Base-by-base conservation (phyloP, 2,113 vertebrate genomes). In the Anguilla rostrata region DNA sequence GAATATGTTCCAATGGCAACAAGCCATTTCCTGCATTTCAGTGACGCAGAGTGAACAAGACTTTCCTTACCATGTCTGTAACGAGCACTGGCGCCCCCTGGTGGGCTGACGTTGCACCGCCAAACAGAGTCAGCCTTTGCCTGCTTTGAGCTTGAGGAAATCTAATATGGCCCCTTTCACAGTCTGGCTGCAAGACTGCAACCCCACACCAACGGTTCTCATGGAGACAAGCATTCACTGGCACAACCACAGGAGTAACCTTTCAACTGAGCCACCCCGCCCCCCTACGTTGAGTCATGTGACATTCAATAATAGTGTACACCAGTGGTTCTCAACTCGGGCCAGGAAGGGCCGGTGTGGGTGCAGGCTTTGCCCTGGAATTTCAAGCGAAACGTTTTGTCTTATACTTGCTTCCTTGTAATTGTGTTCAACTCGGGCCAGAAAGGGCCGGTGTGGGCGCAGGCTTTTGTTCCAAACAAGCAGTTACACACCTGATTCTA, bases 151-250 rank as follows among this genome's bases (percentile, higher is more conserved):
- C 78, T 40, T 41, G 34, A 46, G 75, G 34, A 80, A 22, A 85
- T 78, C 40, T 14, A 56, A 46, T 71, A 63, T 53, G 16, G 53
- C 83, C 81, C 53, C 78, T 40, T 63, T 39, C 18, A 40, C 41
- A 39, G 66, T 71, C 46, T 39, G 82, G 40, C 41, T 34, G n/a
- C 34, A 12, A 39, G 66, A 34, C 46, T 78, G 89, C 86, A 86
- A 89, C 34, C 49, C 66, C 60, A 87, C 26, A 85, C 88, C 83
- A 56, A 34, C 56, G 9, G 57, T 87, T 81, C 5, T 82, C 60
- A 57, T 81, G 78, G 79, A 75, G 80, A 83, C 83, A 83, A 84
- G 71, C 22, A 78, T 46, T 83, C 39, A 71, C 46, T 43, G 29
- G n/a, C 56, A 82, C 40, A 82, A 20, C 39, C 46, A 34, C 18